phyloP scores from a whole-genome alignment of 2,113 vertebrate species.

The Crypturellus undulatus region DNA sequence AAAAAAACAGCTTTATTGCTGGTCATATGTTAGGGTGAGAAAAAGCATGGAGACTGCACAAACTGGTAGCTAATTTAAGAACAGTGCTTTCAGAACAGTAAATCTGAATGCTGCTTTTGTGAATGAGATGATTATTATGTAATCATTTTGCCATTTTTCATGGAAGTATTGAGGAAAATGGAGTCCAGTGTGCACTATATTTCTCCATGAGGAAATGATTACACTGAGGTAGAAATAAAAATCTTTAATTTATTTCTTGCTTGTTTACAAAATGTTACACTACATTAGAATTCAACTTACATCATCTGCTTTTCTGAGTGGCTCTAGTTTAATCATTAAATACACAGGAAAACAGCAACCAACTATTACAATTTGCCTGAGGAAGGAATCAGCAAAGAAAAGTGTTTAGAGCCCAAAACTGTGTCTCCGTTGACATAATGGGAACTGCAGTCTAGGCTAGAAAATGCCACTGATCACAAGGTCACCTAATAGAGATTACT shows the following conservation, averaged over 20 bases:
- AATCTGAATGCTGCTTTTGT: neutral
- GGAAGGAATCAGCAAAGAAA: neutral
- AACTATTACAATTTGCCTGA: neutral
- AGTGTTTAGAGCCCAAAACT: conserved; percentile 8
- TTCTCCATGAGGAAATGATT: neutral
- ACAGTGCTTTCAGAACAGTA: neutral
- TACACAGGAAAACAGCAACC: neutral
- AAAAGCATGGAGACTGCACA: neutral
- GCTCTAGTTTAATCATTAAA: neutral
- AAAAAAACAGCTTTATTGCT: neutral
- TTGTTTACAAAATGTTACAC: neutral
- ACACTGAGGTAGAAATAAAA: neutral
- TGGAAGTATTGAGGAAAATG: neutral
- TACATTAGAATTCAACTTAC: neutral
- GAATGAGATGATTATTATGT: neutral
- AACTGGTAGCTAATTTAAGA: neutral
- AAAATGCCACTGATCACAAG: conserved; percentile 6
- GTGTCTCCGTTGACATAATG: neutral
- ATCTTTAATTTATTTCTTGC: neutral
- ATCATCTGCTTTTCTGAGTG: neutral
- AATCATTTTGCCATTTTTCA: neutral
- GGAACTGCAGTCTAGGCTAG: neutral
- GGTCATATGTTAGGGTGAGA: neutral
- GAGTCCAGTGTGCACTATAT: neutral
- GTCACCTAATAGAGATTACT: neutral